These are phyloP conservation scores for Achroia grisella DNA, from an alignment of 1,140 invertebrate species.

Conservation along the genomic window DNA sequence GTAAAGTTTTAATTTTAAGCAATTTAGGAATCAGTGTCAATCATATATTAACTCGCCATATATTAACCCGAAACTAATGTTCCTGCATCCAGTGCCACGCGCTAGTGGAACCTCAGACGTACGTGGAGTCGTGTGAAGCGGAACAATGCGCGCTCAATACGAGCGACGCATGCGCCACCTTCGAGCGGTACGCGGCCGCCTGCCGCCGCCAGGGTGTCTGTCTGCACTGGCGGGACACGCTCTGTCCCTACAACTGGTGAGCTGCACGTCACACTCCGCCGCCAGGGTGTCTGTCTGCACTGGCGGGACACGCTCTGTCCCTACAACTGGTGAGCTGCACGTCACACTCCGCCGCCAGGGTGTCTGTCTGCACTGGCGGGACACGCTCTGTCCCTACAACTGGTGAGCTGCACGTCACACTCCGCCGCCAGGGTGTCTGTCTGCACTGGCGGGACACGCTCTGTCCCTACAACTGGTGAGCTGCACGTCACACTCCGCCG, in stretches of 20 bases:
- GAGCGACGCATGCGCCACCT: slow-evolving; percentile 76
- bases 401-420: no score
- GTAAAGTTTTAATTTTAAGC: no score
- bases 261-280: background rate
- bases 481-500: no score
- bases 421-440: no score
- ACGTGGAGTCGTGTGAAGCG: slow-evolving; percentile 80
- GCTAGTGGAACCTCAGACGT: slow-evolving; percentile 80
- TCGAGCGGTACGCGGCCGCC: slow-evolving; percentile 83
- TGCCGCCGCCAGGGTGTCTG: slow-evolving; percentile 81
- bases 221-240: slow-evolving; percentile 79
- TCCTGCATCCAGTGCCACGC: slow-evolving; percentile 76
- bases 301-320: slow-evolving; percentile 72
- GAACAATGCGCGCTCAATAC: slow-evolving; percentile 75
- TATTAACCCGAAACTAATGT: no score
- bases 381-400: no score
- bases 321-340: slow-evolving; percentile 66
- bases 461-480: background rate
- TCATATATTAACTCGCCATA: no score
- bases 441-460: no score
- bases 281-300: background rate
- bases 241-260: slow-evolving; percentile 77
- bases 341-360: no score
- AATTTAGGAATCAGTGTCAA: no score
- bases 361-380: no score